Evolutionary conservation across 30 jellyfish, hydroid and myxozoan genomes (phyloP).

Genomic region (Cassiopea andromeda): DNA sequence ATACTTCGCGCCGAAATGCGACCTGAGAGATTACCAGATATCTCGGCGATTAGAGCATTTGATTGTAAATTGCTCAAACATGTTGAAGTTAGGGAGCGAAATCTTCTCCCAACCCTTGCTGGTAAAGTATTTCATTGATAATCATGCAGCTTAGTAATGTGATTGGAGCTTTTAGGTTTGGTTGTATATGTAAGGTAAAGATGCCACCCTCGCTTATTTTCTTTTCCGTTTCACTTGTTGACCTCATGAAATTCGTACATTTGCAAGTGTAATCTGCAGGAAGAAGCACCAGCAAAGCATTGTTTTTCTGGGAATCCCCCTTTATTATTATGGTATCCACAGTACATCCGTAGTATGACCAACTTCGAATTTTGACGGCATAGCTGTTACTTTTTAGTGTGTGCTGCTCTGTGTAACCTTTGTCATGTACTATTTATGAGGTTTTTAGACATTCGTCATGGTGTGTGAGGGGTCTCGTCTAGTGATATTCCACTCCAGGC

Average conservation of each 20-base stretch:
- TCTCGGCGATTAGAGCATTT: constrained; percentile 79
- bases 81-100: constrained; percentile 76
- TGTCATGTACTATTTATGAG: no score
- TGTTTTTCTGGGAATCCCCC: constrained; percentile 24
- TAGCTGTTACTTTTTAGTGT: background rate
- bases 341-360: background rate
- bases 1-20: constrained; percentile 88
- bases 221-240: background rate
- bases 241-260: background rate
- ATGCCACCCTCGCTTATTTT: no score
- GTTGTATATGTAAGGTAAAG: no score
- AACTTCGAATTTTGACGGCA: background rate
- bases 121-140: constrained; percentile 61
- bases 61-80: constrained; percentile 71
- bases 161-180: background rate
- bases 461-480: no score
- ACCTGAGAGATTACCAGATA: constrained; percentile 93
- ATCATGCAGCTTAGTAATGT: background rate
- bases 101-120: constrained; percentile 72
- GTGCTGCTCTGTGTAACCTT: no score
- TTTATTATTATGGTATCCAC: background rate
- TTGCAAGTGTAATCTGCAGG: background rate
- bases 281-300: background rate
- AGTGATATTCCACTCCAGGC: no score
- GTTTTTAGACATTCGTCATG: no score